Evolutionary conservation across 2,888 invertebrate species (phyloP), one percentile per base, ranked within the genome.

Genomic region (Drosophila pseudotakahashii): DNA sequence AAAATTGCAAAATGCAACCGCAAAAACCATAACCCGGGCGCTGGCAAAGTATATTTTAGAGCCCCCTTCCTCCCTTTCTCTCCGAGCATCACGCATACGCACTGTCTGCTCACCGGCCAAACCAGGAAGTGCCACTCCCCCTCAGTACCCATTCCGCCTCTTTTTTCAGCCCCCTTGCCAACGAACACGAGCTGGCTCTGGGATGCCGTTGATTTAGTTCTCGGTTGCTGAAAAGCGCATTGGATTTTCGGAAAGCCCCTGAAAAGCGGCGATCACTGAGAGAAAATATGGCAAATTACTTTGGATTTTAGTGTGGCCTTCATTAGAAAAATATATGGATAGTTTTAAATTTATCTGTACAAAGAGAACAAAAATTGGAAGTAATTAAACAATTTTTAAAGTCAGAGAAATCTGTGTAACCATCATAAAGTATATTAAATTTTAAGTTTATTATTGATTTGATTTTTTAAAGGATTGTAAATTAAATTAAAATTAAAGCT

Each of bases 1-100:
- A 75, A 83, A 83, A 88, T 88, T 87, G 88, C 87, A 79, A 83
- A 88, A 85, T 85, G 82, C 76, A 85, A 88, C 85, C 88, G 72
- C 82, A 88, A 85, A 71, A 85, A 85, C 88, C 83, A 88, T 88
- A 84, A 82, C 87, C 76, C 78, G 76, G 72, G 78, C 73, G 68
- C 78, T 74, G 79, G 74, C 86, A 84, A 81, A 84, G 85, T 87
- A 82, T 76, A 78, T 81, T 81, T 84, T 70, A 66, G 75, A 71
- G 77, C 52, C 67, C 42, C 45, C 55, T 26, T 6, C 26, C 26
- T 26, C 26, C 26, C 19, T 2, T 19, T 23, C 23, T 3, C 23
- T 23, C 26, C 36, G 13, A 59, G 59, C 67, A 74, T 62, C 71
- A 73, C 73, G 68, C 78, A 79, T 82, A 86, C 81, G 83, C 83